phyloP scores from a whole-genome alignment of 92 coral and sea anemone species.

The Bergia sp. region DNA sequence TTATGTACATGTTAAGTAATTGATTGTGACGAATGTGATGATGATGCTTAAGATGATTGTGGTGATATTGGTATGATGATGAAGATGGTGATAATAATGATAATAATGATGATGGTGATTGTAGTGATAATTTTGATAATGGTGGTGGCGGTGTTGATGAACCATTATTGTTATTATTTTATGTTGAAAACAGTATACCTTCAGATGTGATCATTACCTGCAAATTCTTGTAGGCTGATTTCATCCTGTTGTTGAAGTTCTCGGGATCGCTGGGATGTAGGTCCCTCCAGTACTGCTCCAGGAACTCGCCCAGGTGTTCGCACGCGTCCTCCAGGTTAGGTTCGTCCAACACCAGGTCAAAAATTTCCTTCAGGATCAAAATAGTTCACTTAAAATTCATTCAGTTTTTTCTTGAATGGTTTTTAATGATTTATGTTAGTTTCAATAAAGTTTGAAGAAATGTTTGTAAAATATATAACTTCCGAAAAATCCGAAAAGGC shows the following conservation, averaged over 20 bases:
- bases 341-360: conserved; percentile 93
- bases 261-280: conserved; percentile 78
- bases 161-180: no score
- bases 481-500: no score
- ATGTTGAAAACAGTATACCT: neutral
- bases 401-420: no score
- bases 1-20: no score
- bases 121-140: no score
- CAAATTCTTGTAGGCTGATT: conserved; percentile 43
- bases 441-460: no score
- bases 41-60: no score
- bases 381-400: neutral
- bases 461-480: no score
- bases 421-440: no score
- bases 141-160: neutral
- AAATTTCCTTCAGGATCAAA: conserved; percentile 71
- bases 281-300: conserved; percentile 98
- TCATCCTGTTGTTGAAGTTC: conserved; percentile 61
- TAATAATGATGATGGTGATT: neutral
- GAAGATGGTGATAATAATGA: neutral
- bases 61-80: no score
- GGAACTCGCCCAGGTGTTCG: conserved; percentile 90
- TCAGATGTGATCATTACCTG: neutral
- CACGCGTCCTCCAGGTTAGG: conserved; percentile 97
- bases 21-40: no score